These are phyloP conservation scores for Tapirus terrestris DNA, from an alignment of 2,113 vertebrate genomes.

Conservation along the genomic window DNA sequence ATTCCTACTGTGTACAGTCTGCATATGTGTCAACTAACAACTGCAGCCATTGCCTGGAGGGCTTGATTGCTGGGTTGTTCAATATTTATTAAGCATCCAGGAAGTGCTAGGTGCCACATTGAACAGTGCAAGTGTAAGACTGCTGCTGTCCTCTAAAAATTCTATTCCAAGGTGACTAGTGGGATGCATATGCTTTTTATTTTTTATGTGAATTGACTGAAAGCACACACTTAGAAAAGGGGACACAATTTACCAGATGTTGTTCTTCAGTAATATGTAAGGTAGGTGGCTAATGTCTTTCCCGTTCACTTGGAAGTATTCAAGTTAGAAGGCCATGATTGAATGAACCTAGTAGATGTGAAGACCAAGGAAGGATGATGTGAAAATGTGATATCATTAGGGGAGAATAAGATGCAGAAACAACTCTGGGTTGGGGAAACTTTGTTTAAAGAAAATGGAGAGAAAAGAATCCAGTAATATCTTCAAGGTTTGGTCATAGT, in stretches of 20 bases:
- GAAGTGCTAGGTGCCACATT: slow-evolving; percentile 68
- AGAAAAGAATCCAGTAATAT: not conserved
- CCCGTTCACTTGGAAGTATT: not conserved
- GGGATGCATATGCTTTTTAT: slow-evolving; percentile 23
- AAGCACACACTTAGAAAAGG: slow-evolving; percentile 15
- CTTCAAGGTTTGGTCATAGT: not conserved
- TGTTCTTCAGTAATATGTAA: not conserved
- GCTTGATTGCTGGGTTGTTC: slow-evolving; percentile 80
- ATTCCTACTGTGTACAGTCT: slow-evolving; percentile 78
- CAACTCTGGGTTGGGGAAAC: not conserved
- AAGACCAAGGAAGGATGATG: not conserved
- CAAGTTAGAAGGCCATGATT: not conserved
- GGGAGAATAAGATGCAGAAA: not conserved
- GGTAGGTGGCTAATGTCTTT: not conserved
- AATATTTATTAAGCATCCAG: slow-evolving; percentile 82
- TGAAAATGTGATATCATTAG: not conserved
- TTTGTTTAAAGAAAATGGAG: not conserved
- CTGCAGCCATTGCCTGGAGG: slow-evolving; percentile 74
- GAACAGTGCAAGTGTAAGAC: slow-evolving; percentile 35
- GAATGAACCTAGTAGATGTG: not conserved
- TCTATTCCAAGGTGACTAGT: slow-evolving; percentile 49
- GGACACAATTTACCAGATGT: not conserved
- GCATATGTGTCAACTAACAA: slow-evolving; percentile 74
- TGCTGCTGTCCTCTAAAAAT: slow-evolving; percentile 50
- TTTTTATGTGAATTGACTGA: not conserved